Evolutionary conservation across 1,140 invertebrate genomes (phyloP), one percentile per base, ranked within the genome.

Genomic region (Drosophila tristis): DNA sequence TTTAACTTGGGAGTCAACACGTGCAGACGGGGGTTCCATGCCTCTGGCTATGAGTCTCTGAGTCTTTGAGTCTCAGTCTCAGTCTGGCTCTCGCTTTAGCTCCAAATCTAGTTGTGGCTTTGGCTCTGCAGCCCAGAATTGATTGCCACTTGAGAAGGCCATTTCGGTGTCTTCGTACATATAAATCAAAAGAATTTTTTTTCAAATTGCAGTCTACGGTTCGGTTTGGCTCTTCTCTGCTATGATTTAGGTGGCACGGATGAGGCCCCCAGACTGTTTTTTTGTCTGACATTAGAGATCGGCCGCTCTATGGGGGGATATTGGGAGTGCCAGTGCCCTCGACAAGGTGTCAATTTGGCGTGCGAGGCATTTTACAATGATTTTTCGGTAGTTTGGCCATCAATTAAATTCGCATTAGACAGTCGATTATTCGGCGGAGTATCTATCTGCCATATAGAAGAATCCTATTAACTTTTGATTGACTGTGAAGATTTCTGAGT

Each of bases 131-230:
- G 53, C 56, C 65, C 65, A 71, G 75, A 85, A 86, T 86, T 86
- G 81, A 86, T 87, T 86, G 82, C 82, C 81, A 86, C 82, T 86
- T 86, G 73, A 68, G 81, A 86, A 86, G 81, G 81, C 78, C 81
- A 72, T 64, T 81, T 71, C 63, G 64, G 51, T 44, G 65, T 48
- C 68, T 75, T 72, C 61, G 49, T 66, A 64, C 31, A 60, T 65
- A 75, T 74, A 86, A 87, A 78, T 82, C 82, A 82, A 75, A 75
- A 86, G 82, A 86, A 84, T 84, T 49, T 60, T 78, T 74, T 63
- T 63, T 76, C 42, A 67, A 78, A 81, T 80, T 78, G 65, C 74
- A 60, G 63, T 29, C 66, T 53, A 67, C 75, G 62, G 58, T 39
- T 8, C 3, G 23, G 23, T 0, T 16, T 20, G 42, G 13, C 23